Percentiles rank a stretch among this genome's conserved stretches.
Evolutionary conservation across 2,113 vertebrate species (phyloP).

Genomic region (Nothoprocta pentlandii): DNA sequence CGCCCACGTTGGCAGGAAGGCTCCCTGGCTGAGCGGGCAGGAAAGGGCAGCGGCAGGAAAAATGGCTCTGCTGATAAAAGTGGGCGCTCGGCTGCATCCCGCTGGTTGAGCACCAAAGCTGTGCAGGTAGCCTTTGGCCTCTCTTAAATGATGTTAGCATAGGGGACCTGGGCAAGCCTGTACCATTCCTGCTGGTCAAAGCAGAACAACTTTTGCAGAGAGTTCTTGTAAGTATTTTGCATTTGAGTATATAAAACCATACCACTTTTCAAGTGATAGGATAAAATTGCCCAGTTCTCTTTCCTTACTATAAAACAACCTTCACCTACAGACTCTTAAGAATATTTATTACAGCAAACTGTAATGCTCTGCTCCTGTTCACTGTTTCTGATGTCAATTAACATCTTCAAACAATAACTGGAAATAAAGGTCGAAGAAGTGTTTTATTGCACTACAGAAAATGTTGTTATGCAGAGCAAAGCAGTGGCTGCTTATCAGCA

Average conservation of each 20-base stretch:
- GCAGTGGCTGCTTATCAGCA: background rate
- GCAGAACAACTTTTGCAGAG: background rate
- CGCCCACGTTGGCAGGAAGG: background rate
- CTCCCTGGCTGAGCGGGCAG: background rate
- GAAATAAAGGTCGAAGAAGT: background rate
- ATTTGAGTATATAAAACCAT: background rate
- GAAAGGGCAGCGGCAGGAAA: conserved; percentile 16
- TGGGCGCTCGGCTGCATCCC: background rate
- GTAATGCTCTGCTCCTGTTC: background rate
- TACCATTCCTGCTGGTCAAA: background rate
- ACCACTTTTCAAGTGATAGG: background rate
- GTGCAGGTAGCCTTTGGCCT: background rate
- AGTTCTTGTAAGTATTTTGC: background rate
- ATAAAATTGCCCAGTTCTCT: background rate
- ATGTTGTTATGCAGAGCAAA: background rate
- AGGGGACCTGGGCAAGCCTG: conserved; percentile 15
- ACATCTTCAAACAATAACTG: background rate
- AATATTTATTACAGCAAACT: background rate
- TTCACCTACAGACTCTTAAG: background rate
- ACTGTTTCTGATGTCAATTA: background rate
- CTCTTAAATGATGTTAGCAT: background rate
- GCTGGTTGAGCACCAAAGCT: background rate
- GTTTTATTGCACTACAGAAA: background rate
- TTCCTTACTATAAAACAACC: background rate
- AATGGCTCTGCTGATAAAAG: conserved; percentile 35